Evolutionary conservation across 1,140 invertebrate genomes (phyloP), one percentile per base, ranked within the genome.

Genomic region (Sesamia nonagrioides): DNA sequence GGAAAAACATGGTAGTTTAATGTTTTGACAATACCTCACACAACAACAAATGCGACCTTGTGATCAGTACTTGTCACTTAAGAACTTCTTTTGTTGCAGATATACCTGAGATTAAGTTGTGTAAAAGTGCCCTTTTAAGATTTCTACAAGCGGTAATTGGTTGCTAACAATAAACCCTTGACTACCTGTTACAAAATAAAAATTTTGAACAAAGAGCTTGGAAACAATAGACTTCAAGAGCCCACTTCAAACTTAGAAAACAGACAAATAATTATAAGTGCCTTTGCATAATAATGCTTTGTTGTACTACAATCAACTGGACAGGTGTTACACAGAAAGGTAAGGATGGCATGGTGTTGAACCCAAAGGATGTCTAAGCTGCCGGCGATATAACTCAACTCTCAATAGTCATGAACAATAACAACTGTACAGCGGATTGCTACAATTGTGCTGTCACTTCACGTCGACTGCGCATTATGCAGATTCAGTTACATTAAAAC

Each of bases 401-500:
- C 66, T 68, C 63, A 68, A 68, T 68, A 68, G 63, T 33, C 42
- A 33, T 69, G 66, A 27, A 69, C 33, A 69, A 50, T 69, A 68
- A 48, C 42, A 74, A 58, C 71, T 60, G 54, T 45, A 60, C 71
- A 15, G 37, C 45, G 33, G 58, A 75, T 75, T 63, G 56, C 42
- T 50, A 58, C 73, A 75, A 75, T 75, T 75, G 73, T 75, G 42
- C 54, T 75, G 73, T 75, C 73, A 75, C 21, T 75, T 75, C n/a
- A 61, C 40, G 42, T 73, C 54, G 71, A 73, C 37, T 73, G 37
- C 56, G 56, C 42, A 71, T 63, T 81, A 81, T 81, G 79, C 75
- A 77, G 75, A 81, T 81, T 81, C 50, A 77, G 68, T 81, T 72
- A 54, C 50, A 77, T 71, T 76, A 77, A 80, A 81, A 81, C 79